Percentiles rank a stretch among this genome's conserved stretches.
These are phyloP conservation scores for Agonum fuliginosum DNA, from an alignment of 2,888 invertebrate species.

Conservation along the genomic window DNA sequence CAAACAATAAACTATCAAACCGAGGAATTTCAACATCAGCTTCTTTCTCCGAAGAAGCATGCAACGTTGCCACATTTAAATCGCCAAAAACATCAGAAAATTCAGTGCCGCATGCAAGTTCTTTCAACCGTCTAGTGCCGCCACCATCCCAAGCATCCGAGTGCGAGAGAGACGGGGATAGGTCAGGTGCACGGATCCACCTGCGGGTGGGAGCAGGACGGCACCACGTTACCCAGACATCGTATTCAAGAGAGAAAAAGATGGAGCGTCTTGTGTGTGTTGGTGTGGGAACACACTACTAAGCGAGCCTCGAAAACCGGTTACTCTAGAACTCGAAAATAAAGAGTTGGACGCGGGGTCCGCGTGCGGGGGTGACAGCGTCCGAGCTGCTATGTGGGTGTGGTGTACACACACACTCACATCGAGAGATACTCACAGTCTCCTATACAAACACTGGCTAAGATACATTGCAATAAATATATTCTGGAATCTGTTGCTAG, in stretches of 20 bases:
- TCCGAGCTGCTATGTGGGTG: slow-evolving; percentile 14
- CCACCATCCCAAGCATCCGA: slow-evolving; percentile 21
- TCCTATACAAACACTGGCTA: slow-evolving; percentile 29
- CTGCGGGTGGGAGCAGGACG: slow-evolving; percentile 38
- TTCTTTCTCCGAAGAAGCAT: slow-evolving; percentile 2
- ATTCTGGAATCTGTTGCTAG: slow-evolving; percentile 24
- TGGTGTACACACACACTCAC: slow-evolving; percentile 18
- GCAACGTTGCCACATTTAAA: slow-evolving; percentile 51
- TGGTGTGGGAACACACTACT: slow-evolving; percentile 45
- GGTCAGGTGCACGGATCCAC: slow-evolving; percentile 52
- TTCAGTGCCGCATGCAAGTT: slow-evolving; percentile 42
- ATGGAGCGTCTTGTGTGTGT: slow-evolving; percentile 2
- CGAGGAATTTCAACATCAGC: slow-evolving; percentile 19
- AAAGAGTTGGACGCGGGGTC: slow-evolving; percentile 14
- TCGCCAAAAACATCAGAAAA: slow-evolving; percentile 50
- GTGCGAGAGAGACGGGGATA: slow-evolving; percentile 19
- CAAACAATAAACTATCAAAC: slow-evolving; percentile 28
- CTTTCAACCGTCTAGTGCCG: slow-evolving; percentile 42
- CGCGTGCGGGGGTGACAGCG: background rate
- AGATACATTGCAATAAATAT: slow-evolving; percentile 41
- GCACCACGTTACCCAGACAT: background rate
- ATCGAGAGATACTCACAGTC: background rate
- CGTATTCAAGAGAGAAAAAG: slow-evolving; percentile 27
- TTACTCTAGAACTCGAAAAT: slow-evolving; percentile 43
- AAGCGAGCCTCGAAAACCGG: slow-evolving; percentile 26